Conservation (phyloP, 1,140 invertebrate species). For the Drosophila sulfurigaster region DNA sequence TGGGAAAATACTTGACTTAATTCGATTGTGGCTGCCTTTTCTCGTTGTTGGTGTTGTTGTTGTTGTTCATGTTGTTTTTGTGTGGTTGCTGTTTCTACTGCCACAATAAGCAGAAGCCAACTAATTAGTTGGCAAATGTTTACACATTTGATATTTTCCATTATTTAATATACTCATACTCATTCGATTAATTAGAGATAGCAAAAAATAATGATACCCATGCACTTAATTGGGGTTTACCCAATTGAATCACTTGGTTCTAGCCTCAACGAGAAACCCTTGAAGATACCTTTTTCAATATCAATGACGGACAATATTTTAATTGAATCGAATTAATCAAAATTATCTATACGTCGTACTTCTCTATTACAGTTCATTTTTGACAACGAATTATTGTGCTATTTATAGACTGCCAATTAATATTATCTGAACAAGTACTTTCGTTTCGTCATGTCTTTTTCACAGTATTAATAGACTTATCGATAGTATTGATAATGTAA, state of each 20-base stretch:
- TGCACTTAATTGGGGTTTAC: conserved; percentile 27
- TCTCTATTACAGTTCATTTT: too few relatives aligned
- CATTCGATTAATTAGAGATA: conserved; percentile 22
- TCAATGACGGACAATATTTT: not conserved
- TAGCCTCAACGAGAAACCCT: conserved; percentile 1
- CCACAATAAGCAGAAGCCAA: conserved; percentile 5
- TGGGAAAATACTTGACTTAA: conserved; percentile 23
- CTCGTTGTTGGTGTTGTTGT: too few relatives aligned
- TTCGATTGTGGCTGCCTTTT: not conserved
- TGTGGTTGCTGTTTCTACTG: not conserved
- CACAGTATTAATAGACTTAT: too few relatives aligned
- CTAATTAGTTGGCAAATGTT: conserved; percentile 28
- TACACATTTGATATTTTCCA: conserved; percentile 30
- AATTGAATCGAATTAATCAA: conserved; percentile 3
- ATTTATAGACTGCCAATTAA: too few relatives aligned
- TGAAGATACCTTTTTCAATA: not conserved
- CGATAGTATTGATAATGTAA: too few relatives aligned
- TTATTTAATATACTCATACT: conserved; percentile 22
- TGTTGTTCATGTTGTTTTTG: not conserved
- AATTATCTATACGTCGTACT: not conserved
- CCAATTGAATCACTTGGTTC: conserved; percentile 13
- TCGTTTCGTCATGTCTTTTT: too few relatives aligned
- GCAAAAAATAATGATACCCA: conserved; percentile 17
- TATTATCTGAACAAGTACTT: too few relatives aligned
- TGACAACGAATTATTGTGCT: too few relatives aligned